Conservation (phyloP, 2,797 vertebrate genomes). For the Sorex maritimensis region DNA sequence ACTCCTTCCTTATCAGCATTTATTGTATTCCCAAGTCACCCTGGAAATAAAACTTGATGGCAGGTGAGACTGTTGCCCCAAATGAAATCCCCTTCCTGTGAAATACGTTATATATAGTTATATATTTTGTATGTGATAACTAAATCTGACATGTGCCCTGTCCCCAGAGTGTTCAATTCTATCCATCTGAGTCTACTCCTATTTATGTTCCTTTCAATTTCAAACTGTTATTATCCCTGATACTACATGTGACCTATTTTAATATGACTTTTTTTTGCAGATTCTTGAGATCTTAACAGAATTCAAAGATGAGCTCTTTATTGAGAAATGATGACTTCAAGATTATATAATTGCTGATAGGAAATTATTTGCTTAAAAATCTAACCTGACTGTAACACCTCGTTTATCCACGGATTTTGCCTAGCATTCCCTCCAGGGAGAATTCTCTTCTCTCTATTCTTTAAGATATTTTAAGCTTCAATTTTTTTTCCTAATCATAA, state of each 20-base stretch:
- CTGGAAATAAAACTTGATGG: slow-evolving; percentile 34
- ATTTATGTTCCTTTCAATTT: slow-evolving; percentile 37
- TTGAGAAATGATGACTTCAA: background rate
- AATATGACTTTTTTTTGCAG: slow-evolving; percentile 22
- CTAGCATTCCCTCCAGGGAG: background rate
- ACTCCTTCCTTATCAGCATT: slow-evolving; percentile 37
- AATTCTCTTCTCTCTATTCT: slow-evolving; percentile 20
- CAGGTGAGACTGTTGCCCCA: background rate
- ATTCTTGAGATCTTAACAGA: background rate
- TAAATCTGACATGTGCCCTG: background rate
- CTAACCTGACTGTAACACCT: slow-evolving; percentile 9
- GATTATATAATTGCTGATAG: background rate
- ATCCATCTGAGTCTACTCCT: background rate
- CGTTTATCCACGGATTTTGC: slow-evolving; percentile 20
- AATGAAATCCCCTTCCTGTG: background rate
- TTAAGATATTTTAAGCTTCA: background rate
- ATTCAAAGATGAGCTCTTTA: slow-evolving; percentile 36
- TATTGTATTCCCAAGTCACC: slow-evolving; percentile 1
- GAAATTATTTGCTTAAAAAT: slow-evolving; percentile 34
- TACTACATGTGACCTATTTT: background rate
- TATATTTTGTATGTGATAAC: background rate
- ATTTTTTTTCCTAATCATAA: background rate
- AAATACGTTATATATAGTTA: background rate
- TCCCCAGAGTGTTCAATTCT: background rate
- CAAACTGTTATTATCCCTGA: background rate